These are phyloP conservation scores for Riparia riparia DNA, from an alignment of 2,113 vertebrate genomes.

Conservation along the genomic window DNA sequence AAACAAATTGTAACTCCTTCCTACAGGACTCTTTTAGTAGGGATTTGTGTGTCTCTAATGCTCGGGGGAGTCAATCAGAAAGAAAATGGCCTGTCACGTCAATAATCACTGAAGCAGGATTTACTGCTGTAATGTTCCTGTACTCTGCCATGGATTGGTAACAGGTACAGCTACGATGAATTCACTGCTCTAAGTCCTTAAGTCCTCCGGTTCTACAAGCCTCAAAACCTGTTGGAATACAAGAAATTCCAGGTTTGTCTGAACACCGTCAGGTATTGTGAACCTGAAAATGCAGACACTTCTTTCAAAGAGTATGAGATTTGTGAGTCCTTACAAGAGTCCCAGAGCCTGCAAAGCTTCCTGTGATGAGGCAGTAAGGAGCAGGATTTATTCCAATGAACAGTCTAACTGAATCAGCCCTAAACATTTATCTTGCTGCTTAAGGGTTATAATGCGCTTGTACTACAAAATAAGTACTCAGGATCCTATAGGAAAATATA, in stretches of 20 bases:
- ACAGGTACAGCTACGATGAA: background rate
- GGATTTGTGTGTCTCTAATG: background rate
- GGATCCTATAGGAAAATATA: background rate
- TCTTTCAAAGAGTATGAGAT: background rate
- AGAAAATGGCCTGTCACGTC: background rate
- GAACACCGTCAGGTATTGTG: background rate
- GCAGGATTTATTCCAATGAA: background rate
- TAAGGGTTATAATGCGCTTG: background rate
- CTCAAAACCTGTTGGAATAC: background rate
- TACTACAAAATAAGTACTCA: conserved; percentile 16
- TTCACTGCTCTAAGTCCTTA: background rate
- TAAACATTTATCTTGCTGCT: background rate
- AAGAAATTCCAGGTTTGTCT: background rate
- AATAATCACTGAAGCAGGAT: background rate
- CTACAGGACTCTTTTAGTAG: background rate
- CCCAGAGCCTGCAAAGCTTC: background rate
- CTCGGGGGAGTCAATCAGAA: background rate
- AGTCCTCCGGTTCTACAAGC: background rate
- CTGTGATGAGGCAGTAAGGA: background rate
- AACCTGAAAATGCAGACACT: background rate
- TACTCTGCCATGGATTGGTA: background rate
- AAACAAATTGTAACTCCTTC: background rate
- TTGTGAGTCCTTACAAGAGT: background rate
- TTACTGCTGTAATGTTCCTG: background rate
- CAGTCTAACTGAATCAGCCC: background rate